Conservation (phyloP, 2,888 invertebrate genomes). For the Hydrotaea diabolus region DNA sequence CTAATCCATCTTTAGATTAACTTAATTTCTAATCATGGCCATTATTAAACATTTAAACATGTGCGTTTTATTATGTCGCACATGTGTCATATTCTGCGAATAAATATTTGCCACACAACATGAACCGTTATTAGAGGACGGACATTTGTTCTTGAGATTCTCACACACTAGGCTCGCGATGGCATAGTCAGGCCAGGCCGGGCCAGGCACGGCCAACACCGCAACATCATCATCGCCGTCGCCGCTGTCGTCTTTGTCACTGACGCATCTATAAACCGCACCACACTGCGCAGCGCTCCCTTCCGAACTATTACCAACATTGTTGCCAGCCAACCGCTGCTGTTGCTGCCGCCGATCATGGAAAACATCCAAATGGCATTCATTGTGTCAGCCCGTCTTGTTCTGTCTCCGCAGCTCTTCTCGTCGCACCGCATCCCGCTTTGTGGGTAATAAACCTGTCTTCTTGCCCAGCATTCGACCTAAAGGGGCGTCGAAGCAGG, state of each 20-base stretch:
- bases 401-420: not conserved
- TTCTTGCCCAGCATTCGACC: not conserved
- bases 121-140: conserved; percentile 57
- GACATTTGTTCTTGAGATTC: conserved; percentile 1
- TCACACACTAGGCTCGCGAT: not conserved
- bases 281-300: too few relatives aligned
- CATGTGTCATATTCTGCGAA: conserved; percentile 62
- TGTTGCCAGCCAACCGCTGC: not conserved
- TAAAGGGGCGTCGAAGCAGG: not conserved
- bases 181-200: not conserved
- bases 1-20: conserved; percentile 65
- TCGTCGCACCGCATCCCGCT: conserved; percentile 68
- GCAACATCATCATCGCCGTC: too few relatives aligned
- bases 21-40: conserved; percentile 52
- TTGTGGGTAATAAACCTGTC: conserved; percentile 70
- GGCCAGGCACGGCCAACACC: not conserved
- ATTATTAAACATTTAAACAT: conserved; percentile 57
- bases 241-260: too few relatives aligned
- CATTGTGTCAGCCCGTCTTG: conserved; percentile 49
- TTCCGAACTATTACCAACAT: not conserved
- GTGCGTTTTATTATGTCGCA: conserved; percentile 66
- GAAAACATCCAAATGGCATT: conserved; percentile 62
- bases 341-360: conserved; percentile 34
- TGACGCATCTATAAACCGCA: not conserved
- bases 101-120: conserved; percentile 67